Conservation (phyloP, 2,797 vertebrate genomes). For the Xiphorhynchus erythropygius region DNA sequence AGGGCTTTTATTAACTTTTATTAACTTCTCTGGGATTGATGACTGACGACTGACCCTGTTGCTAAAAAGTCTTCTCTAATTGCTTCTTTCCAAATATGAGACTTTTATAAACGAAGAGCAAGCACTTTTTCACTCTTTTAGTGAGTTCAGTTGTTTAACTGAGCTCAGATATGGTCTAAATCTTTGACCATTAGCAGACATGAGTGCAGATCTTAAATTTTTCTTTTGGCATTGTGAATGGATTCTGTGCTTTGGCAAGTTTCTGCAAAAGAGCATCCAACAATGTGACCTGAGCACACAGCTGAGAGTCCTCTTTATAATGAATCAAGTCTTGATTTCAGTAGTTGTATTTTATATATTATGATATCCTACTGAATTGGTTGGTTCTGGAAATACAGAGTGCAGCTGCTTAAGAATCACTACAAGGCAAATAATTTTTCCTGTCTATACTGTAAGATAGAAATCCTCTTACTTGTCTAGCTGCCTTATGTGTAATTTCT, state of each 20-base stretch:
- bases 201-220: constrained; percentile 18
- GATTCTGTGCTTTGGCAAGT: background rate
- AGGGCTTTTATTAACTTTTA: background rate
- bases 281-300: background rate
- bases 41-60: background rate
- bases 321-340: constrained; percentile 46
- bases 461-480: background rate
- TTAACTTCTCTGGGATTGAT: background rate
- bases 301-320: background rate
- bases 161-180: background rate
- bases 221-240: background rate
- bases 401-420: constrained; percentile 49
- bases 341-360: constrained; percentile 19
- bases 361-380: constrained; percentile 18
- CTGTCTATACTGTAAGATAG: background rate
- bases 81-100: constrained; percentile 16
- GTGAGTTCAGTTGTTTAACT: constrained; percentile 4
- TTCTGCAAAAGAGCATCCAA: background rate
- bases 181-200: background rate
- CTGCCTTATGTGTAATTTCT: background rate
- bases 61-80: background rate
- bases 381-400: background rate
- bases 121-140: background rate
- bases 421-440: constrained; percentile 46
- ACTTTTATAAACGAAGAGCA: background rate